Percentiles rank a stretch among this genome's conserved stretches.
Conservation (phyloP, 2,113 vertebrate species). For the Phasianus colchicus region DNA sequence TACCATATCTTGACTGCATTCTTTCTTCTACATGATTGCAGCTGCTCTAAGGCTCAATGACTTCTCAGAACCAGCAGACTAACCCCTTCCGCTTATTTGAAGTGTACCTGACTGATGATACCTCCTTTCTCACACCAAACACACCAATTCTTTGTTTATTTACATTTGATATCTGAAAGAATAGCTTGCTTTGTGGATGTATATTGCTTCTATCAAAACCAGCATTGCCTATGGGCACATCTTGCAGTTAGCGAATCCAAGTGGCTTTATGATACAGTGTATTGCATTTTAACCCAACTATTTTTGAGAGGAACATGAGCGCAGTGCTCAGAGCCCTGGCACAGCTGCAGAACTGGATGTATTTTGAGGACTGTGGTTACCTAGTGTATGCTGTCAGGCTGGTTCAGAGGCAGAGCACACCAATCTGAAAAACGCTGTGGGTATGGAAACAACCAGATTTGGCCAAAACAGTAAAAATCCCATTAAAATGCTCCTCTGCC, state of each 20-base stretch:
- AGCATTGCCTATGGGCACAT: accelerated
- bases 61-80: background rate
- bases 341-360: accelerated
- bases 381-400: accelerated
- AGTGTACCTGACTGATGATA: background rate
- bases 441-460: background rate
- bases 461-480: background rate
- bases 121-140: background rate
- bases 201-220: background rate
- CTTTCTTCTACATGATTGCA: background rate
- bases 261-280: accelerated
- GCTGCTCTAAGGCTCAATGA: background rate
- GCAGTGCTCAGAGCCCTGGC: background rate
- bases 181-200: accelerated
- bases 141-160: background rate
- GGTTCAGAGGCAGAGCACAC: background rate
- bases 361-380: background rate
- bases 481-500: background rate
- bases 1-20: background rate
- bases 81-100: background rate
- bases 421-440: background rate
- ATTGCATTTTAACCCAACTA: background rate
- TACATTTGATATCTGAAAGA: background rate
- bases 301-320: background rate
- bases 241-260: background rate